Conservation (phyloP, 1,140 invertebrate species). For the Saxidomus purpurata region DNA sequence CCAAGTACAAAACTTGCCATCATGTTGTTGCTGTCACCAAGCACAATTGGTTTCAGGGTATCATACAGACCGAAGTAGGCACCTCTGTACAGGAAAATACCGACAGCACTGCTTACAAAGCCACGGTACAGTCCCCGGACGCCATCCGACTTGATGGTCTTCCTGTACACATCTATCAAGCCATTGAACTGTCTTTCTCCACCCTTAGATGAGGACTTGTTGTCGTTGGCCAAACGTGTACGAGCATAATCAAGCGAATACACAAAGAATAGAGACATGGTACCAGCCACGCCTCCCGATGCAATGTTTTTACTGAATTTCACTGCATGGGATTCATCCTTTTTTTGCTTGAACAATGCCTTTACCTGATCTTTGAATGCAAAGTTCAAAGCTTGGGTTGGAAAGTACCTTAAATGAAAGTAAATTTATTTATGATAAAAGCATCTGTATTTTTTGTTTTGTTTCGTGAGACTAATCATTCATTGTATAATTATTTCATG, state of each 20-base stretch:
- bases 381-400: slow-evolving; percentile 98
- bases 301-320: slow-evolving; percentile 90
- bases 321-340: slow-evolving; percentile 81
- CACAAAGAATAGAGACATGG: slow-evolving; percentile 97
- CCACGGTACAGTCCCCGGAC: slow-evolving; percentile 95
- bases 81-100: slow-evolving; percentile 90
- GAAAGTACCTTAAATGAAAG: slow-evolving; percentile 92
- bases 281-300: slow-evolving; percentile 97
- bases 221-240: slow-evolving; percentile 91
- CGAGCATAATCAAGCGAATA: slow-evolving; percentile 98
- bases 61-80: slow-evolving; percentile 98
- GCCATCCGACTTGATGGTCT: slow-evolving; percentile 96
- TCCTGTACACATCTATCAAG: slow-evolving; percentile 94
- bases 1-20: slow-evolving; percentile 95
- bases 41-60: slow-evolving; percentile 94
- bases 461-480: too few species aligned
- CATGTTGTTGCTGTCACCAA: slow-evolving; percentile 92
- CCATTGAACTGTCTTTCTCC: slow-evolving; percentile 94
- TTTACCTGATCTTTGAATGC: slow-evolving; percentile 97
- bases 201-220: slow-evolving; percentile 91
- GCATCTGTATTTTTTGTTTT: too few species aligned
- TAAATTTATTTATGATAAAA: too few species aligned
- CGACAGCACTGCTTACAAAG: slow-evolving; percentile 94
- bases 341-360: slow-evolving; percentile 87
- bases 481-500: too few species aligned